These are phyloP conservation scores for Leptarthrus brevirostris DNA, from an alignment of 2,888 invertebrate species.

Conservation along the genomic window DNA sequence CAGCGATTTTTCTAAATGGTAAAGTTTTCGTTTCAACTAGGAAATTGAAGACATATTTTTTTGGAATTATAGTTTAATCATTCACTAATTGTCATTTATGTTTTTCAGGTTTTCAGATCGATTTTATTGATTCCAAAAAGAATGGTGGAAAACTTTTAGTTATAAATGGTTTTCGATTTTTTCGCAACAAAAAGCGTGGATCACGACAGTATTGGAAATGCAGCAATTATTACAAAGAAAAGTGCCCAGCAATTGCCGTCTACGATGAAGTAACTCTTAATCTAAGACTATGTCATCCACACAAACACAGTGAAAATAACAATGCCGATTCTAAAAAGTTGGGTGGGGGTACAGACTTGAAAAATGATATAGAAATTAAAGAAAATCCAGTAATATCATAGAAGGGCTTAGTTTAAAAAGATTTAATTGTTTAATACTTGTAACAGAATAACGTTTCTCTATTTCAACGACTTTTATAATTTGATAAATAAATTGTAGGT, in stretches of 20 bases:
- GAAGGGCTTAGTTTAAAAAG: too few relatives aligned
- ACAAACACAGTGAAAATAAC: slow-evolving; percentile 64
- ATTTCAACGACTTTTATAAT: too few relatives aligned
- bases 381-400: too few relatives aligned
- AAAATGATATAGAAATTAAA: too few relatives aligned
- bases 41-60: background rate
- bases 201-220: slow-evolving; percentile 67
- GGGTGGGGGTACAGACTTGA: too few relatives aligned
- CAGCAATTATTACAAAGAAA: slow-evolving; percentile 67
- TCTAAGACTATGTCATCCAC: slow-evolving; percentile 64
- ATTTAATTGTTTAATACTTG: too few relatives aligned
- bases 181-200: slow-evolving; percentile 66
- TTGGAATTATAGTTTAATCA: background rate
- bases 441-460: too few relatives aligned
- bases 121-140: slow-evolving; percentile 67
- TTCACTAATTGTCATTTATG: slow-evolving; percentile 31
- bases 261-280: slow-evolving; percentile 65
- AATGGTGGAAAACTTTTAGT: slow-evolving; percentile 66
- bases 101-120: slow-evolving; percentile 63
- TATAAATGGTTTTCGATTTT: slow-evolving; percentile 66
- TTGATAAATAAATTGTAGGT: too few relatives aligned
- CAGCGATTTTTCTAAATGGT: background rate
- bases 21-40: background rate
- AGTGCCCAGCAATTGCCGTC: slow-evolving; percentile 67
- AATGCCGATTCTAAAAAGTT: slow-evolving; percentile 59